A percentile compares a stretch with the other conserved stretches of the same genome.
phyloP scores from a whole-genome alignment of 2,797 vertebrate genomes.

The Malurus leucopterus region DNA sequence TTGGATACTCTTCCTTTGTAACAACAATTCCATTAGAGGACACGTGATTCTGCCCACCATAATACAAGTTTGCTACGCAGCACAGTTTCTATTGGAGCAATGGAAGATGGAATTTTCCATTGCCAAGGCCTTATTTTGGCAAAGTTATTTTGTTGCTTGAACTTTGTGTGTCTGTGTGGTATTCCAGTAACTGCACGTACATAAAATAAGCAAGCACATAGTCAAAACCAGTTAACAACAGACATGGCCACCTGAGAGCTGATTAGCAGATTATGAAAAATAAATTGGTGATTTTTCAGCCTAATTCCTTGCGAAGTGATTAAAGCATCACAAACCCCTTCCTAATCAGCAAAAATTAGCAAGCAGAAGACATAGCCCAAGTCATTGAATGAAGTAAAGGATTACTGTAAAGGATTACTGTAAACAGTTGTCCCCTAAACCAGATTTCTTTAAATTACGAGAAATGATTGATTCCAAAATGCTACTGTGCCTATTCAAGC shows the following conservation, averaged over 20 bases:
- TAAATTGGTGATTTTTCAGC: neutral
- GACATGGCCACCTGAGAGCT: neutral
- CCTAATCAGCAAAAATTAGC: neutral
- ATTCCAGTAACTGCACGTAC: neutral
- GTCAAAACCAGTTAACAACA: neutral
- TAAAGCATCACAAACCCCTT: neutral
- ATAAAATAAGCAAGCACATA: neutral
- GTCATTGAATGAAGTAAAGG: neutral
- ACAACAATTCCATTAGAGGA: constrained; percentile 38
- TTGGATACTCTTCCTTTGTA: constrained; percentile 30
- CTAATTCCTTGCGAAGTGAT: neutral
- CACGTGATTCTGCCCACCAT: constrained; percentile 21
- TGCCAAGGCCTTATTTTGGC: neutral
- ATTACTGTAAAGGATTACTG: neutral
- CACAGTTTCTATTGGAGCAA: neutral
- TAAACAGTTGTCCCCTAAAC: neutral
- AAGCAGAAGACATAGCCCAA: neutral
- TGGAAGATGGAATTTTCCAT: neutral
- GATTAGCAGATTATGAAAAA: neutral
- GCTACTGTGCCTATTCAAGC: neutral
- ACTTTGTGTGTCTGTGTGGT: rapidly evolving
- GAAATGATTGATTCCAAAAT: neutral
- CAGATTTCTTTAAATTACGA: neutral
- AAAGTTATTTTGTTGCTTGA: neutral
- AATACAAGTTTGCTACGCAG: neutral